Evolutionary conservation across 1,140 invertebrate species (phyloP).

Genomic region (Calosoma granatense): DNA sequence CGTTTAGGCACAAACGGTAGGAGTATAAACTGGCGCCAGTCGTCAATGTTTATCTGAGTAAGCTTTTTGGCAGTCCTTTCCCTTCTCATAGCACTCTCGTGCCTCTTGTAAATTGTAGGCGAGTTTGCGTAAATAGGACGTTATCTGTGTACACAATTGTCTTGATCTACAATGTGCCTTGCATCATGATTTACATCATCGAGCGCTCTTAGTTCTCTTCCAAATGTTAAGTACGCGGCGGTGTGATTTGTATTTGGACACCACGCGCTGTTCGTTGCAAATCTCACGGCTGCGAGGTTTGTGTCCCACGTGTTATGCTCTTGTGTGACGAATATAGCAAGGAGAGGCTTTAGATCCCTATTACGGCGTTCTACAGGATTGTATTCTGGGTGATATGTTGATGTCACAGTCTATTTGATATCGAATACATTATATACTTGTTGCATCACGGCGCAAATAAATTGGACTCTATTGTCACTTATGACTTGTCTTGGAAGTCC

Average conservation of each 20-base stretch:
- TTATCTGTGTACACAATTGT: conserved; percentile 29
- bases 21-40: no score
- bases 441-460: conserved; percentile 27
- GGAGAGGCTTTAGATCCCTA: conserved; percentile 32
- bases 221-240: conserved; percentile 31
- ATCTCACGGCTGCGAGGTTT: conserved; percentile 22
- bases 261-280: conserved; percentile 25
- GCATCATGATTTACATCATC: conserved; percentile 20
- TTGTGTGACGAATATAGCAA: conserved; percentile 28
- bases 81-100: no score
- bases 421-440: conserved; percentile 15
- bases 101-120: no score
- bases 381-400: conserved; percentile 32
- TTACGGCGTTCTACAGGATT: conserved; percentile 37
- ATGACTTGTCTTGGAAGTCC: conserved; percentile 27
- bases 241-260: conserved; percentile 25
- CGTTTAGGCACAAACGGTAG: no score
- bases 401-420: conserved; percentile 22
- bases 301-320: conserved; percentile 30
- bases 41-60: no score
- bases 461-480: conserved; percentile 32
- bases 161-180: conserved; percentile 18
- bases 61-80: no score
- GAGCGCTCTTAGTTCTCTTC: conserved; percentile 26
- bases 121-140: conserved; percentile 26